Conservation (phyloP, 2,888 invertebrate species). For the Drosophila cracens region DNA sequence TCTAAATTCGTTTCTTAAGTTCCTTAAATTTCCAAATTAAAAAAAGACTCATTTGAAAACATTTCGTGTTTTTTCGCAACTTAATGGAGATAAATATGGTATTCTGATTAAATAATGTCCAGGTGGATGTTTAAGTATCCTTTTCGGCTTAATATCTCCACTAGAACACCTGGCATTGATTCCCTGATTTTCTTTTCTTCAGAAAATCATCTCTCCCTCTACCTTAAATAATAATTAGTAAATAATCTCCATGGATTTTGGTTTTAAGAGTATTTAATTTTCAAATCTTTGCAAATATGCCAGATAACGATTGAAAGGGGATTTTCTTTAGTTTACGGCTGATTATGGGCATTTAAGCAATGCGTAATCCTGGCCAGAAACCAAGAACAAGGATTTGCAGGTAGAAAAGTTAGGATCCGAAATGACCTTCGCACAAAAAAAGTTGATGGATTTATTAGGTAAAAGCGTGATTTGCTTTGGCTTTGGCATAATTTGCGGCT, state of each 20-base stretch:
- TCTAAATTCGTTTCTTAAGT: neutral
- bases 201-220: neutral
- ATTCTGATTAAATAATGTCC: neutral
- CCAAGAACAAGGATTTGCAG: slow-evolving; percentile 23
- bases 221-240: slow-evolving; percentile 4
- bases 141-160: neutral
- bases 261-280: slow-evolving; percentile 22
- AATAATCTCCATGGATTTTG: neutral
- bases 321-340: slow-evolving; percentile 25
- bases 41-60: neutral
- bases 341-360: slow-evolving; percentile 41
- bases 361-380: slow-evolving; percentile 5
- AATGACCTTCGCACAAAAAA: slow-evolving; percentile 40
- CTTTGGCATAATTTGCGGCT: slow-evolving; percentile 70
- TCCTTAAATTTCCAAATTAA: neutral
- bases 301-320: slow-evolving; percentile 21
- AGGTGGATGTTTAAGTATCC: neutral
- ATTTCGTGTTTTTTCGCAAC: neutral
- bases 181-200: neutral
- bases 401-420: neutral
- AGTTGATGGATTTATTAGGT: slow-evolving; percentile 65
- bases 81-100: neutral
- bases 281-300: slow-evolving; percentile 55
- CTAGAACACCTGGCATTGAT: neutral
- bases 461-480: slow-evolving; percentile 54